These are phyloP conservation scores for Vicugna pacos DNA, from an alignment of 2,113 vertebrate genomes.

Conservation along the genomic window DNA sequence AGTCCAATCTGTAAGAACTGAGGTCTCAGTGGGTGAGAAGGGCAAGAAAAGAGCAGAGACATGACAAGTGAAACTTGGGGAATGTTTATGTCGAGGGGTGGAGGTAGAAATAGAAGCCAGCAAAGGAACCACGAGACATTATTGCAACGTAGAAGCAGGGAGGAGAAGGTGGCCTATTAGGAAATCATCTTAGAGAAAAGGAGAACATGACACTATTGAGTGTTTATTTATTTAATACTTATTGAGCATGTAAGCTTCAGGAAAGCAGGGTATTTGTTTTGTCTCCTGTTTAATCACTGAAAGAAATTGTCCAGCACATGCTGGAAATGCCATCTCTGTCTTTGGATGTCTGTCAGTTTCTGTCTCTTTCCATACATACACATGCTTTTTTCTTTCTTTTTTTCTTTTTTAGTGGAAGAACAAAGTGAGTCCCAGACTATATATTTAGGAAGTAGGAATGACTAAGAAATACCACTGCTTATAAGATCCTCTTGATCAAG, in stretches of 20 bases:
- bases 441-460: not conserved
- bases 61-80: not conserved
- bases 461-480: not conserved
- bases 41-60: not conserved
- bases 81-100: not conserved
- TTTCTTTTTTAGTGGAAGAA: not conserved
- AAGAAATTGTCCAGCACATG: not conserved
- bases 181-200: not conserved
- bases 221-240: not conserved
- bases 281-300: not conserved
- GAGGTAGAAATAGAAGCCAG: not conserved
- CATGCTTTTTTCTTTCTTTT: not conserved
- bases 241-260: not conserved
- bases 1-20: not conserved
- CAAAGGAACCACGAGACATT: not conserved
- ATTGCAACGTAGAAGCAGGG: not conserved
- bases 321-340: not conserved
- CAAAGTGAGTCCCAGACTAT: not conserved
- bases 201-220: rapidly evolving
- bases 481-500: not conserved
- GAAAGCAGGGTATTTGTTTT: not conserved
- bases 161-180: not conserved
- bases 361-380: not conserved
- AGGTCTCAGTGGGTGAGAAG: not conserved
- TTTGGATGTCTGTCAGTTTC: not conserved